phyloP scores from a whole-genome alignment of 2,888 invertebrate genomes.

The Ypsolopha scabrella region DNA sequence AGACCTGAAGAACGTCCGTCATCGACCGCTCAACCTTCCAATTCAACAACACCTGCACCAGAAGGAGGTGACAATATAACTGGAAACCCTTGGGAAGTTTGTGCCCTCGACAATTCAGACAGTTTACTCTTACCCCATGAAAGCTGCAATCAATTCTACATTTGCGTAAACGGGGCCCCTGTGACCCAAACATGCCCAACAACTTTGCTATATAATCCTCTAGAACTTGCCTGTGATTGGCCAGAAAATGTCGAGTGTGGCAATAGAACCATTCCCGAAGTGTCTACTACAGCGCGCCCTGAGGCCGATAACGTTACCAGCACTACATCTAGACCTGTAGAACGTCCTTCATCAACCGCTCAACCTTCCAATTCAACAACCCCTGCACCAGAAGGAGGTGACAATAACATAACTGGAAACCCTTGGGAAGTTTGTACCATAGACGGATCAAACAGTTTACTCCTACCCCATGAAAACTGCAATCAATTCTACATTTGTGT shows the following conservation, averaged over 20 bases:
- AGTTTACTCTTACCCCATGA: not conserved
- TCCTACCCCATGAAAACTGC: constrained; percentile 20
- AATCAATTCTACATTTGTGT: constrained; percentile 21
- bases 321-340: too few relatives aligned
- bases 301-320: too few relatives aligned
- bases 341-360: too few relatives aligned
- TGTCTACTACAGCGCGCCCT: too few relatives aligned
- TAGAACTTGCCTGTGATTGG: not conserved
- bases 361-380: too few relatives aligned
- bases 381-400: too few relatives aligned
- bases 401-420: too few relatives aligned
- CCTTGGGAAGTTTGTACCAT: too few relatives aligned
- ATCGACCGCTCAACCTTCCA: too few relatives aligned
- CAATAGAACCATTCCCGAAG: not conserved
- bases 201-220: not conserved
- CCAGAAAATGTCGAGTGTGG: not conserved
- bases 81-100: not conserved
- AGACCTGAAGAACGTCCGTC: not conserved
- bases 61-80: not conserved
- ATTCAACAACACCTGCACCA: not conserved
- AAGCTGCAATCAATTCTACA: not conserved
- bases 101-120: not conserved
- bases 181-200: not conserved
- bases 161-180: not conserved
- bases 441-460: not conserved